These are phyloP conservation scores for Oophaga pumilio DNA, from an alignment of 2,113 vertebrate genomes.

Conservation along the genomic window DNA sequence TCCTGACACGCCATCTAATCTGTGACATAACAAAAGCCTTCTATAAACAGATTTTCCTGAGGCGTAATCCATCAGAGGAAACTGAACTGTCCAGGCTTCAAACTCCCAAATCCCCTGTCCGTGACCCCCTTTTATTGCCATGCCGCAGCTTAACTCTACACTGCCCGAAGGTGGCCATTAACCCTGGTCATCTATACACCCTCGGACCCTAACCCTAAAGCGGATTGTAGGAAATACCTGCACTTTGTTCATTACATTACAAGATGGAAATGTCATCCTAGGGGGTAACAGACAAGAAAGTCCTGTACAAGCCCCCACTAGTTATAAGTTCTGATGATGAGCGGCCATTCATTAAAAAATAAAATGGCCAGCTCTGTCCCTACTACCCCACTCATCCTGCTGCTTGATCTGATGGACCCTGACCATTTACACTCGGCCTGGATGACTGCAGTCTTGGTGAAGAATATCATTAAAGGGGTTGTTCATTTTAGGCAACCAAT, in stretches of 20 bases:
- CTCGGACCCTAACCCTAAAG: neutral
- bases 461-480: no score
- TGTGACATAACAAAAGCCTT: slow-evolving; percentile 53
- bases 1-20: slow-evolving; percentile 49
- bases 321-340: no score
- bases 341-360: no score
- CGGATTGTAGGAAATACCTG: neutral
- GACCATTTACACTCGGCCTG: no score
- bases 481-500: no score
- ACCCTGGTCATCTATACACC: neutral
- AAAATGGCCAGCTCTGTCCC: neutral
- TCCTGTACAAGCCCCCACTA: no score
- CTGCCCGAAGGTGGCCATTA: neutral
- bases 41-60: slow-evolving; percentile 48
- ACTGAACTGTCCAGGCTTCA: slow-evolving; percentile 42
- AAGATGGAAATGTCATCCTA: no score
- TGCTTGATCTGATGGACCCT: no score
- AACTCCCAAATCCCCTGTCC: slow-evolving; percentile 44
- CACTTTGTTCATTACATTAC: no score
- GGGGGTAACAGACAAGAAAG: no score
- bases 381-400: no score
- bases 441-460: no score
- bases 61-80: slow-evolving; percentile 50
- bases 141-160: neutral
- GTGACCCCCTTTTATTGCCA: slow-evolving; percentile 22